phyloP scores from a whole-genome alignment of 2,113 vertebrate species.

The Gavialis gangeticus region DNA sequence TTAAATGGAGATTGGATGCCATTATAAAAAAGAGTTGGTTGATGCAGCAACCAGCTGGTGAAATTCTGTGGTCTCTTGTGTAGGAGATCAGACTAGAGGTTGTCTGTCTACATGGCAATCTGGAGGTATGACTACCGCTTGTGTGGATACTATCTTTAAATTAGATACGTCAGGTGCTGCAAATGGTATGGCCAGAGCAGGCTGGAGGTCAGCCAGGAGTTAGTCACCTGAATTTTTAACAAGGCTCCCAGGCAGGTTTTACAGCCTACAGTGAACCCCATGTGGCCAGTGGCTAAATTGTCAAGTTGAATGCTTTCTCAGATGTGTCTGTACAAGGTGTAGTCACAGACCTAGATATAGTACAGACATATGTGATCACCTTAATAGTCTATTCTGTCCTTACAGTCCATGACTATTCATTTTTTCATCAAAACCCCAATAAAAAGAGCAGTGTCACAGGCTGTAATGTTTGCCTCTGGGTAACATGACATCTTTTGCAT shows the following conservation, averaged over 20 bases:
- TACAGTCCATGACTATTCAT: background rate
- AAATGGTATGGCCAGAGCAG: background rate
- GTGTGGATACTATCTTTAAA: background rate
- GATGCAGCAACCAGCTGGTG: background rate
- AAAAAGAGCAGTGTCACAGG: background rate
- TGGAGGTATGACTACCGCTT: background rate
- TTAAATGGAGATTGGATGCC: background rate
- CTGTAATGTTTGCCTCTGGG: background rate
- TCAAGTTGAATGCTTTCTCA: background rate
- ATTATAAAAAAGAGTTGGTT: background rate
- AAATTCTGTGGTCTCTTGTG: background rate
- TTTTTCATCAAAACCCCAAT: slow-evolving; percentile 4
- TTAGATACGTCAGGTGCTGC: background rate
- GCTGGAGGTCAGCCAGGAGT: background rate
- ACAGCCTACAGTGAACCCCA: background rate
- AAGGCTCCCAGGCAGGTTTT: background rate
- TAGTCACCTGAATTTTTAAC: background rate
- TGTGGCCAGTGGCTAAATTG: background rate
- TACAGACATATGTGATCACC: background rate
- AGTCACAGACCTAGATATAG: background rate
- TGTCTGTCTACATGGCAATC: background rate
- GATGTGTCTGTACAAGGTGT: background rate
- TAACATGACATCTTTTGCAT: background rate
- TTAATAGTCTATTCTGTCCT: background rate
- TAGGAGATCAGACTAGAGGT: background rate